A percentile compares a stretch with the other conserved stretches of the same genome.
Evolutionary conservation across 2,113 vertebrate species (phyloP).

Genomic region (Tachysurus fulvidraco): DNA sequence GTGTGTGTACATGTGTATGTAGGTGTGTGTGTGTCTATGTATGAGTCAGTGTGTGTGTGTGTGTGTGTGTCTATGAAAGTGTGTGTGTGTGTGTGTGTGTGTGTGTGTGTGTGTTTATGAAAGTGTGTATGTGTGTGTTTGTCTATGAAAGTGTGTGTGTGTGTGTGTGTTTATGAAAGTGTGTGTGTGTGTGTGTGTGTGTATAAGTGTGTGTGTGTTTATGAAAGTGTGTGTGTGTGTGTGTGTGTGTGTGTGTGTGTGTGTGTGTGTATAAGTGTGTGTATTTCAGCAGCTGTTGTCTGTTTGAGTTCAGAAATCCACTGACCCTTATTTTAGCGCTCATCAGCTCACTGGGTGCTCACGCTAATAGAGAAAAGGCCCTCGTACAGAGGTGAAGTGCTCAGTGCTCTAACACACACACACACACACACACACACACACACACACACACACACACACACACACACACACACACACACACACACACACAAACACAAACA

Average conservation of each 20-base stretch:
- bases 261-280: neutral
- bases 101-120: too few species aligned
- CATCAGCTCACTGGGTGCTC: constrained; percentile 26
- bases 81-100: too few species aligned
- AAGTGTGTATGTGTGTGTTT: neutral
- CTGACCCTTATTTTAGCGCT: neutral
- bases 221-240: neutral
- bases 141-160: neutral
- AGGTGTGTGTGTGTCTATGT: too few species aligned
- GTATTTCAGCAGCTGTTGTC: constrained; percentile 1
- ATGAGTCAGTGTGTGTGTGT: too few species aligned
- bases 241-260: neutral
- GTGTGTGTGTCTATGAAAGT: too few species aligned
- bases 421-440: neutral
- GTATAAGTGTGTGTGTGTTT: too few species aligned
- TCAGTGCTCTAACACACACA: neutral
- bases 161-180: neutral
- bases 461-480: neutral
- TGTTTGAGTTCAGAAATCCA: constrained; percentile 1
- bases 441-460: neutral
- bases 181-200: too few species aligned
- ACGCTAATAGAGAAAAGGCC: neutral
- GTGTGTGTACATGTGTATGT: neutral
- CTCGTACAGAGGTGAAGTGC: neutral
- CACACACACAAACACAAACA: neutral